Base-by-base conservation (phyloP, 2,888 invertebrate genomes). In the Drosophila limbata region DNA sequence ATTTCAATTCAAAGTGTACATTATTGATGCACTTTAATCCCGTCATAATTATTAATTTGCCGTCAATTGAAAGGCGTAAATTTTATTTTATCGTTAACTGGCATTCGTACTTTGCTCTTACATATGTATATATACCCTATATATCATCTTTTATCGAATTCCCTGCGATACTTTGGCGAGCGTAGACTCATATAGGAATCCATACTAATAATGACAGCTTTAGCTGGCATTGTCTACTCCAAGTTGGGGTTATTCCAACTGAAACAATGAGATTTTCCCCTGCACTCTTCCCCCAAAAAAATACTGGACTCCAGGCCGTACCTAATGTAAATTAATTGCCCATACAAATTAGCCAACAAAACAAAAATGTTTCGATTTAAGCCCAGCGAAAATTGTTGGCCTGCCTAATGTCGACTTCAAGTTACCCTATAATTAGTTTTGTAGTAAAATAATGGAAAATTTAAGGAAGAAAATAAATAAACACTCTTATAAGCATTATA, bases 311-410 rank as follows among this genome's bases (percentile, higher is more conserved):
- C 9, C 9, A 9, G 53, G 39, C 75, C 66, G 52, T 72, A 65
- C 48, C 77, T 78, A 78, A 80, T 80, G 64, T 66, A 81, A 88
- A 84, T 86, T 84, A 88, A 88, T 83, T 86, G 84, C 65, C 69
- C 65, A 73, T 73, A 71, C 79, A 88, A 88, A 88, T 88, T 88
- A 88, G 84, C 62, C 39, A 64, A 42, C 31, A 65, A 70, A 73
- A 81, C 66, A 64, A 71, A 66, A 68, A 53, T 73, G 55, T 69
- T 73, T 82, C 76, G 82, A 71, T 75, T 65, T 52, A 56, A 57
- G 39, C n/a, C 19, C 15, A 47, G 21, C 44, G 37, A 59, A 64
- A 65, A 67, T 39, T 66, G 60, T 53, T 37, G 40, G 10, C 40
- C 10, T 6, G n/a, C 4, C 4, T 10, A 21, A 17, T 11, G 1